phyloP scores from a whole-genome alignment of 2,888 invertebrate species.

The Euproctis similis region DNA sequence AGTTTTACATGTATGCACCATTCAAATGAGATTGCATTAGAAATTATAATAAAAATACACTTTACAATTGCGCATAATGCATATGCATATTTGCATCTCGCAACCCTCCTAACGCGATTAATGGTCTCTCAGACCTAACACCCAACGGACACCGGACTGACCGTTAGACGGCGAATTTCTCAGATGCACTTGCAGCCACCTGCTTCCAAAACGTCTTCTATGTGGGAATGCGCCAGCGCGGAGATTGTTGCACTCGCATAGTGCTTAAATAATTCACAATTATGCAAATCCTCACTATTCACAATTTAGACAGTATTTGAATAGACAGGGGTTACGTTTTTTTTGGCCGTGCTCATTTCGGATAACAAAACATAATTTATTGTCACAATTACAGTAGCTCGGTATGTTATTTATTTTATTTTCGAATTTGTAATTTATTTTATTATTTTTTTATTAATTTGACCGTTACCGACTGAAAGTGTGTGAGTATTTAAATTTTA shows the following conservation, averaged over 20 bases:
- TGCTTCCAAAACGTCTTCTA: conserved; percentile 26
- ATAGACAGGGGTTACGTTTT: conserved; percentile 21
- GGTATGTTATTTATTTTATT: too few relatives aligned
- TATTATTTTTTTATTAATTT: conserved; percentile 10
- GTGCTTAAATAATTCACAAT: conserved; percentile 52
- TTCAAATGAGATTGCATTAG: too few relatives aligned
- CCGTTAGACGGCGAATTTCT: conserved; percentile 42
- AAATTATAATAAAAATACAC: conserved; percentile 3
- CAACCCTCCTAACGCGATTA: conserved; percentile 39
- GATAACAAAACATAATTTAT: conserved; percentile 24
- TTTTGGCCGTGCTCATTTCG: conserved; percentile 23
- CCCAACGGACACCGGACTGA: conserved; percentile 36
- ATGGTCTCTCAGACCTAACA: conserved; percentile 34
- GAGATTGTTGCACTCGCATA: conserved; percentile 46
- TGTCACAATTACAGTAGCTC: too few relatives aligned
- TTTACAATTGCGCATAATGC: background rate
- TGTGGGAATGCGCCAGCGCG: conserved; percentile 46
- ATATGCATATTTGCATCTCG: conserved; percentile 40
- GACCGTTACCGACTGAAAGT: too few relatives aligned
- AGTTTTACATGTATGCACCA: too few relatives aligned
- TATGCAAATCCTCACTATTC: conserved; percentile 45
- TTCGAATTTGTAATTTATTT: conserved; percentile 16
- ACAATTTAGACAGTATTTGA: conserved; percentile 15
- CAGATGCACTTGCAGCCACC: conserved; percentile 55
- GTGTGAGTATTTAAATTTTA: too few relatives aligned